Conservation (phyloP, 2,888 invertebrate species). For the Stenchaetothrips biformis region DNA sequence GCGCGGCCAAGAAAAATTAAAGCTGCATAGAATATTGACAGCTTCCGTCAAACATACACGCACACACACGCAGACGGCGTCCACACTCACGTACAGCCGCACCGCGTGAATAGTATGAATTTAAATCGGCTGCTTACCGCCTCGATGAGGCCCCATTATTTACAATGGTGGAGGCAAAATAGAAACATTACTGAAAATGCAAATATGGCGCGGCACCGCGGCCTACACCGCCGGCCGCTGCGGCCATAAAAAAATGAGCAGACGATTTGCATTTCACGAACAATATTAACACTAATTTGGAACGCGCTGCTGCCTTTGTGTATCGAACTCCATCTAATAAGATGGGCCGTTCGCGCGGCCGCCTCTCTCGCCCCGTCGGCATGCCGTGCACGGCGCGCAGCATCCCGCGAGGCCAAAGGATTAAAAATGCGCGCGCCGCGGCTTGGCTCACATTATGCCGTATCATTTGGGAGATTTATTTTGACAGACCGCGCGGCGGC, state of each 20-base stretch:
- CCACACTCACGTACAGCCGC: neutral
- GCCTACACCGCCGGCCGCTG: neutral
- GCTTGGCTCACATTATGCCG: neutral
- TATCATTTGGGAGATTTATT: neutral
- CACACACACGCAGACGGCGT: neutral
- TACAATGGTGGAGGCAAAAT: constrained; percentile 6
- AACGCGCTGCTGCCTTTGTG: neutral
- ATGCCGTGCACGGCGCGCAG: neutral
- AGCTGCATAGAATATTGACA: neutral
- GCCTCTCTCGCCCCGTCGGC: neutral
- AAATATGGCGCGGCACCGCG: neutral
- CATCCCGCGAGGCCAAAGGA: neutral
- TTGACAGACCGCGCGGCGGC: constrained; percentile 8
- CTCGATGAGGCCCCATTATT: neutral
- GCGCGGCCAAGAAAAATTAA: neutral
- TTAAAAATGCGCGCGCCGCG: constrained; percentile 10
- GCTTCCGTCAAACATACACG: neutral
- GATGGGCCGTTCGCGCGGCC: neutral
- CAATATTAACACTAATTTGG: constrained; percentile 25
- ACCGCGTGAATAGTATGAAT: neutral
- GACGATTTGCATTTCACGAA: neutral
- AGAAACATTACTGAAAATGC: constrained; percentile 1
- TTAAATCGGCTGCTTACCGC: constrained; percentile 12
- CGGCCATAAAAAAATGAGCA: neutral
- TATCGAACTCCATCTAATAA: constrained; percentile 14